These are phyloP conservation scores for Trachurus trachurus DNA, from an alignment of 2,797 vertebrate species.

Conservation along the genomic window DNA sequence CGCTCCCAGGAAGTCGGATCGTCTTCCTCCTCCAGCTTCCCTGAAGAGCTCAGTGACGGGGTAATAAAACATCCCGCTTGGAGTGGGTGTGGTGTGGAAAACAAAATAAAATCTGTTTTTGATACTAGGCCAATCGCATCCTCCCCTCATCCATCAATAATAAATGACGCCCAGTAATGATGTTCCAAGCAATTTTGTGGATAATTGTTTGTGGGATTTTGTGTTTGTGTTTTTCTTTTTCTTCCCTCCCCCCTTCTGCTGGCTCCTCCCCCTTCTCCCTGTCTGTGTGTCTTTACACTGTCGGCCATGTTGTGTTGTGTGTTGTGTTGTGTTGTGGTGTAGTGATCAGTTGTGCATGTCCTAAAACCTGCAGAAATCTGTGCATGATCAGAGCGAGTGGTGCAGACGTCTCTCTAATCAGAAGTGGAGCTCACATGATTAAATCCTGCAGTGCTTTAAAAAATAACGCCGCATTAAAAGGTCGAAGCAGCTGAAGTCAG, in stretches of 20 bases:
- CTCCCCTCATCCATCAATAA: conserved; percentile 73
- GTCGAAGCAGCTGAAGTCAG: conserved; percentile 5
- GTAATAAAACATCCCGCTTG: conserved; percentile 92
- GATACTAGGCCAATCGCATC: conserved; percentile 77
- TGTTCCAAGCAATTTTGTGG: conserved; percentile 85
- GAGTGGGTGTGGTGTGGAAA: conserved; percentile 92
- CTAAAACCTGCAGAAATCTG: conserved; percentile 34
- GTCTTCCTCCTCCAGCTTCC: conserved; percentile 75
- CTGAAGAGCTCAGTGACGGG: conserved; percentile 91
- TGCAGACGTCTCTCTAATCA: conserved; percentile 30
- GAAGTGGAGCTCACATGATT: conserved; percentile 1
- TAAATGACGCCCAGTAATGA: conserved; percentile 75
- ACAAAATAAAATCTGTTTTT: conserved; percentile 53
- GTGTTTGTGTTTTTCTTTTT: conserved; percentile 46
- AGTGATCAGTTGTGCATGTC: conserved; percentile 88
- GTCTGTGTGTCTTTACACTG: conserved; percentile 12
- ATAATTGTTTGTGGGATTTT: conserved; percentile 87
- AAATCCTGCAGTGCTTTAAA: neutral
- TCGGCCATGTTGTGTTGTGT: conserved; percentile 59
- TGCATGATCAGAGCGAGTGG: conserved; percentile 29
- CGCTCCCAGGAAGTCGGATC: conserved; percentile 87
- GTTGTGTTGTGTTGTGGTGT: conserved; percentile 55
- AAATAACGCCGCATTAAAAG: neutral
- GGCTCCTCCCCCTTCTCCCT: conserved; percentile 55
- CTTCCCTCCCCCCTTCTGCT: conserved; percentile 52